A percentile compares a stretch with the other conserved stretches of the same genome.
Conservation (phyloP, 2,888 invertebrate genomes). For the Noctua pronuba region DNA sequence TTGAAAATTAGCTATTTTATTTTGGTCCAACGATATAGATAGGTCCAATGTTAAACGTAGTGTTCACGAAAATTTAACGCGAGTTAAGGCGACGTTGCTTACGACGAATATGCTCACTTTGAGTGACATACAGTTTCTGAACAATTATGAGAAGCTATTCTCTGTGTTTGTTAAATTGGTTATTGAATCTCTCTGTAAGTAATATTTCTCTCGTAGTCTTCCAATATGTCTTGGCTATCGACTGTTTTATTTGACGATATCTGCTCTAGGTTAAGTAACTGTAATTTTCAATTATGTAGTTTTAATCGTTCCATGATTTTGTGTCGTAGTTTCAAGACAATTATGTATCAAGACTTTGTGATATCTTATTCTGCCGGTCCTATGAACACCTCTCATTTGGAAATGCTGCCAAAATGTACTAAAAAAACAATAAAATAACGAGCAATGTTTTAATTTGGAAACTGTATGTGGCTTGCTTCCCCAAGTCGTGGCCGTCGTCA, state of each 20-base stretch:
- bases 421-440: not conserved
- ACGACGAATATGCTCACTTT: slow-evolving; percentile 51
- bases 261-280: slow-evolving; percentile 42
- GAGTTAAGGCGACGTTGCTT: slow-evolving; percentile 75
- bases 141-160: slow-evolving; percentile 4
- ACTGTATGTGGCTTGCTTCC: slow-evolving; percentile 59
- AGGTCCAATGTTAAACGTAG: slow-evolving; percentile 85
- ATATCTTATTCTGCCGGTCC: slow-evolving; percentile 33
- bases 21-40: slow-evolving; percentile 84
- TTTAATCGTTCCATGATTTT: slow-evolving; percentile 22
- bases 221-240: slow-evolving; percentile 43
- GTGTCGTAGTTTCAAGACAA: slow-evolving; percentile 15
- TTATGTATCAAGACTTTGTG: slow-evolving; percentile 40
- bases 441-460: slow-evolving; percentile 36
- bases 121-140: slow-evolving; percentile 67
- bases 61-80: slow-evolving; percentile 75
- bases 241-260: slow-evolving; percentile 29
- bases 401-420: slow-evolving; percentile 21
- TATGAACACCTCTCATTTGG: not conserved
- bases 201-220: slow-evolving; percentile 54
- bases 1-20: slow-evolving; percentile 89
- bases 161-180: slow-evolving; percentile 27
- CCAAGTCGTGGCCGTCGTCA: slow-evolving; percentile 47
- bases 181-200: slow-evolving; percentile 45
- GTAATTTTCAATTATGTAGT: slow-evolving; percentile 54